Percentiles rank a stretch among this genome's conserved stretches.
These are phyloP conservation scores for Drosophila nr. fundita DNA, from an alignment of 2,888 invertebrate species.

Conservation along the genomic window DNA sequence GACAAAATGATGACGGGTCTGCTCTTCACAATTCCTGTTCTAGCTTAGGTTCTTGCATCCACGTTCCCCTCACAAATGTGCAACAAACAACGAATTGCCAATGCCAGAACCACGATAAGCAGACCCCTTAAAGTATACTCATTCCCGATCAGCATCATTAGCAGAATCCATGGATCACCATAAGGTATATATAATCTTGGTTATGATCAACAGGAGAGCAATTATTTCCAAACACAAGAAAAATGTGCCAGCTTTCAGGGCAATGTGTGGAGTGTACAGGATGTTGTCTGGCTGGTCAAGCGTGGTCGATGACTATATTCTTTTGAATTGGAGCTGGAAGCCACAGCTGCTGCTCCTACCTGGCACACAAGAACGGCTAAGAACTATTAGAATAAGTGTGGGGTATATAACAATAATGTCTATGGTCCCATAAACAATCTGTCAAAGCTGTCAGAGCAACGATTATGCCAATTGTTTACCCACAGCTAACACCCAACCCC, in stretches of 20 bases:
- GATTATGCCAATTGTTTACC: slow-evolving; percentile 67
- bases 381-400: slow-evolving; percentile 3
- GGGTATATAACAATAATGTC: background rate
- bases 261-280: background rate
- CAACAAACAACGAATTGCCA: background rate
- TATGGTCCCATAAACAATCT: slow-evolving; percentile 53
- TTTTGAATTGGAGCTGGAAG: background rate
- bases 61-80: background rate
- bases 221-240: background rate
- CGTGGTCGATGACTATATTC: background rate
- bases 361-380: slow-evolving; percentile 6
- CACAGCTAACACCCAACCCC: background rate
- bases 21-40: background rate
- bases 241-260: background rate
- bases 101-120: background rate
- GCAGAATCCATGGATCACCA: background rate
- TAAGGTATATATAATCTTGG: background rate
- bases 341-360: background rate
- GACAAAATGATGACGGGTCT: background rate
- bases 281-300: background rate
- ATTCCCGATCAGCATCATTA: background rate
- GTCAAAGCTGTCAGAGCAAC: slow-evolving; percentile 68
- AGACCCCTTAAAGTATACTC: background rate
- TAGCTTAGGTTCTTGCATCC: background rate
- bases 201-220: background rate